Percentiles rank a stretch among this genome's conserved stretches.
phyloP scores from a whole-genome alignment of 1,140 invertebrate genomes.

The Stratiolaelaps scimitus region DNA sequence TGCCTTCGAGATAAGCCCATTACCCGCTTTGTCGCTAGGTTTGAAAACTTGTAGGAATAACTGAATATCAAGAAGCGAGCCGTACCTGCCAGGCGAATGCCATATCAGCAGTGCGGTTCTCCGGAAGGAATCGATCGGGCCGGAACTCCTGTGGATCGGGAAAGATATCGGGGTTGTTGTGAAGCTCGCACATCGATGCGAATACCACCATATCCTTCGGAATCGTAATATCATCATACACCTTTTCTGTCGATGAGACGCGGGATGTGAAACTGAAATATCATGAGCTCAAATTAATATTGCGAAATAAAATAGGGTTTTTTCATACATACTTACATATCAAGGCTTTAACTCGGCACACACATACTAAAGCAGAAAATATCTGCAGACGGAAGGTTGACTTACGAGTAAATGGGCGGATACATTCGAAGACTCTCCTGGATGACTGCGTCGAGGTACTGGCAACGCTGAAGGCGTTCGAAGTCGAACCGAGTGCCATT shows the following conservation, averaged over 20 bases:
- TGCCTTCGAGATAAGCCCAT: too few species aligned
- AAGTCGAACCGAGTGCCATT: background rate
- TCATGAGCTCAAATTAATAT: too few species aligned
- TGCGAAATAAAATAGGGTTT: too few species aligned
- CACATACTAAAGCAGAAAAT: too few species aligned
- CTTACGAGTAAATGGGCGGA: slow-evolving; percentile 3
- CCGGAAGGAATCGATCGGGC: slow-evolving; percentile 47
- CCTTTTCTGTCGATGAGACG: slow-evolving; percentile 20
- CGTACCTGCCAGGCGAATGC: background rate
- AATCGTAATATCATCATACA: slow-evolving; percentile 34
- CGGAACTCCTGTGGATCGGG: slow-evolving; percentile 50
- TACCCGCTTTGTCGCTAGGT: too few species aligned
- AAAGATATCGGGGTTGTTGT: slow-evolving; percentile 49
- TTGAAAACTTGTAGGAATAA: too few species aligned
- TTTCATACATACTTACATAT: too few species aligned
- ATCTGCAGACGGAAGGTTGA: background rate
- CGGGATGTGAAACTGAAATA: slow-evolving; percentile 27
- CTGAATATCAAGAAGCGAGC: too few species aligned
- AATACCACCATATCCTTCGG: slow-evolving; percentile 48
- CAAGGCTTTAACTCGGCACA: too few species aligned
- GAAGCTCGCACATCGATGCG: slow-evolving; percentile 51
- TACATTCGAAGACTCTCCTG: slow-evolving; percentile 12
- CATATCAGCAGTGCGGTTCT: background rate
- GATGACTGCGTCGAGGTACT: background rate
- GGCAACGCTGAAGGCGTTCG: background rate